These are phyloP conservation scores for Heterochromis multidens DNA, from an alignment of 2,113 vertebrate species.

Conservation along the genomic window DNA sequence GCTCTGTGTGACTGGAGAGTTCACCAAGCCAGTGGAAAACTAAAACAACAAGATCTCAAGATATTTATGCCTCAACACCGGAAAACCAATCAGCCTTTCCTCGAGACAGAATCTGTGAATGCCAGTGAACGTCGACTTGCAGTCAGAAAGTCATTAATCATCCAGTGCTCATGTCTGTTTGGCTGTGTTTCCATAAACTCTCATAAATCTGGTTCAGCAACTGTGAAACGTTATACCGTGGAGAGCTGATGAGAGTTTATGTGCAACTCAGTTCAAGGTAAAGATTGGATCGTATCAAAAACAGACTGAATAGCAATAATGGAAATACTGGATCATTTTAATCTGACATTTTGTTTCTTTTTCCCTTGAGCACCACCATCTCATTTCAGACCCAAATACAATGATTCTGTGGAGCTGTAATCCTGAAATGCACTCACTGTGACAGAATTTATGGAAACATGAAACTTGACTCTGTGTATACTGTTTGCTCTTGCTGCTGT, in stretches of 20 bases:
- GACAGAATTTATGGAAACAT: background rate
- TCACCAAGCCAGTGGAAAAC: slow-evolving; percentile 17
- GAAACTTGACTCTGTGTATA: background rate
- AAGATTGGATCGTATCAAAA: background rate
- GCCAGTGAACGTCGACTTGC: background rate
- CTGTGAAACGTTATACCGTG: background rate
- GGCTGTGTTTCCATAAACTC: slow-evolving; percentile 9
- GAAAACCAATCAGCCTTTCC: slow-evolving; percentile 46
- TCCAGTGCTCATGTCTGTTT: background rate
- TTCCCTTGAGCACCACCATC: background rate
- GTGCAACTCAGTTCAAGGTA: background rate
- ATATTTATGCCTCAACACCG: slow-evolving; percentile 18
- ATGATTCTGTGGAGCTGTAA: background rate
- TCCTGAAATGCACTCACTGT: background rate
- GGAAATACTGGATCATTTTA: background rate
- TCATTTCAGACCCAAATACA: background rate
- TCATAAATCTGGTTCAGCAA: background rate
- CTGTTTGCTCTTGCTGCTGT: background rate
- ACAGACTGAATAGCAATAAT: background rate
- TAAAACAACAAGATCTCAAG: slow-evolving; percentile 20
- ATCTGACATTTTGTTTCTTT: background rate
- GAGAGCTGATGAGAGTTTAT: background rate
- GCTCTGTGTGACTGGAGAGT: background rate
- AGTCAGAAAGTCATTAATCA: slow-evolving; percentile 19
- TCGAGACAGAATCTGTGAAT: background rate